phyloP scores from a whole-genome alignment of 2,888 invertebrate genomes.

The Napeogenes inachia region DNA sequence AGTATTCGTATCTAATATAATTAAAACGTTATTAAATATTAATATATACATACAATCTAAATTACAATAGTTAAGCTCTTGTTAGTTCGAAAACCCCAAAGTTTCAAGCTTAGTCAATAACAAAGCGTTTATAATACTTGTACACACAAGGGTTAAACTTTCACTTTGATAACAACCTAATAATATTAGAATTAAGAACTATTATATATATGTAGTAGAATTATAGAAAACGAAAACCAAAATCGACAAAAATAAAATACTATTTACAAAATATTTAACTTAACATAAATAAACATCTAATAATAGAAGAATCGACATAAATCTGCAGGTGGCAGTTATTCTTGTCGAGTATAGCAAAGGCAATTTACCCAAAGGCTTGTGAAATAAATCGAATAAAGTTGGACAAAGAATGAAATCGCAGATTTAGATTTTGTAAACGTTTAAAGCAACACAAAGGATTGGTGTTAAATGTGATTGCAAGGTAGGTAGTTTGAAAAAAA shows the following conservation, averaged over 20 bases:
- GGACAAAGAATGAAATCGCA: neutral
- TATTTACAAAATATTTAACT: neutral
- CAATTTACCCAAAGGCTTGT: constrained; percentile 5
- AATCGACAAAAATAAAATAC: no score
- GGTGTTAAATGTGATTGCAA: neutral
- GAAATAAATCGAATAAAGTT: constrained; percentile 1
- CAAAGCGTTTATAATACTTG: neutral
- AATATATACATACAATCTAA: constrained; percentile 8
- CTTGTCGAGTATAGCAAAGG: neutral
- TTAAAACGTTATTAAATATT: constrained; percentile 10
- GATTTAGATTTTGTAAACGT: constrained; percentile 4
- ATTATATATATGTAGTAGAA: no score
- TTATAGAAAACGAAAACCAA: no score
- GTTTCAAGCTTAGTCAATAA: neutral
- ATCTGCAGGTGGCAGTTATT: neutral
- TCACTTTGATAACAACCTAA: neutral
- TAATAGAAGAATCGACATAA: neutral
- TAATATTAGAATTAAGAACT: no score
- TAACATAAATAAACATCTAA: neutral
- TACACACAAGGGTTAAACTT: neutral
- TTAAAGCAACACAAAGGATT: constrained; percentile 2
- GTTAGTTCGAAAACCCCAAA: neutral
- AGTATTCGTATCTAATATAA: neutral
- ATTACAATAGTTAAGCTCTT: neutral
- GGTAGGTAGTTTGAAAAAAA: neutral